These are phyloP conservation scores for Myopa testacea DNA, from an alignment of 2,888 invertebrate species.

Conservation along the genomic window DNA sequence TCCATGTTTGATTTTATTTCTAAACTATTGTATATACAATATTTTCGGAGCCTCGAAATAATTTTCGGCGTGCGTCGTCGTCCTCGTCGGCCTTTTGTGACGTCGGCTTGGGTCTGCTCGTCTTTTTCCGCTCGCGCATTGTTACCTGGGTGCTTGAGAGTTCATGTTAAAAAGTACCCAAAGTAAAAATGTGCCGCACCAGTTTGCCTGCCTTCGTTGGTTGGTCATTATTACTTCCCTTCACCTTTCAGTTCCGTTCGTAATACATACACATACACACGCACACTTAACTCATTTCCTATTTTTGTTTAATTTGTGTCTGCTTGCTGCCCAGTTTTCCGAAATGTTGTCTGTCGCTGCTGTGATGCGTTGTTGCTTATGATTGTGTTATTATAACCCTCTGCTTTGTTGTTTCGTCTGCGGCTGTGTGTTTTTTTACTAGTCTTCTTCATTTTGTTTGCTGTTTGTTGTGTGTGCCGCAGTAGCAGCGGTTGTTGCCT, in stretches of 20 bases:
- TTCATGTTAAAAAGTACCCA: too few relatives aligned
- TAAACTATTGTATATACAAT: neutral
- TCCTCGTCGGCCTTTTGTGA: neutral
- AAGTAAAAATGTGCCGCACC: too few relatives aligned
- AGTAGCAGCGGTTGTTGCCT: slow-evolving; percentile 43
- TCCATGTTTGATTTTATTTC: neutral
- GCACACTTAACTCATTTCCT: slow-evolving; percentile 18
- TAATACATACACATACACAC: neutral
- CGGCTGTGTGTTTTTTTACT: slow-evolving; percentile 39
- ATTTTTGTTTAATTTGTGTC: slow-evolving; percentile 35
- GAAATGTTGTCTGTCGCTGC: slow-evolving; percentile 3
- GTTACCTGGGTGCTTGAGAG: too few relatives aligned
- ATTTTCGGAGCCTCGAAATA: slow-evolving; percentile 6
- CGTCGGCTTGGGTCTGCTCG: neutral
- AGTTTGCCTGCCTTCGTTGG: too few relatives aligned
- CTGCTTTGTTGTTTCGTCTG: slow-evolving; percentile 26
- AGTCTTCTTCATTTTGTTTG: slow-evolving; percentile 36
- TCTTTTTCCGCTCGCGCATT: neutral
- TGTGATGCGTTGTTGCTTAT: slow-evolving; percentile 18
- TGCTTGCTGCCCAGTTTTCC: slow-evolving; percentile 23
- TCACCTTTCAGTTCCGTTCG: neutral
- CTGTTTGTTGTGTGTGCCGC: slow-evolving; percentile 27
- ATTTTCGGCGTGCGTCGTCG: neutral
- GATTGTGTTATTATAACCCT: slow-evolving; percentile 27
- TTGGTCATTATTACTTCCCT: neutral